Conservation (phyloP, 1,140 invertebrate species). For the Rhagoletis pomonella region DNA sequence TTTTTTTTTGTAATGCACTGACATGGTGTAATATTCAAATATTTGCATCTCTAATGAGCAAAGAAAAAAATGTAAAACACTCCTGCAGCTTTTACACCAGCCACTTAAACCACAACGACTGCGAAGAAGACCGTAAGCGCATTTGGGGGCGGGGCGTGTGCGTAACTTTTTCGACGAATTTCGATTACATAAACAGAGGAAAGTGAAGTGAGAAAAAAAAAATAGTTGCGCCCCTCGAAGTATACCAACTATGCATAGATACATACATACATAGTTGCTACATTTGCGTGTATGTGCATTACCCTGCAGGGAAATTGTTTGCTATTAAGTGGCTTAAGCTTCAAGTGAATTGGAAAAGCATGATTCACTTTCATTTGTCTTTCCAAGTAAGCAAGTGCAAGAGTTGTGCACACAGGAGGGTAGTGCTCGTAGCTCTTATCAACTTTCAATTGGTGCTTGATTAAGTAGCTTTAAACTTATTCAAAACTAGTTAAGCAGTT, state of each 20-base stretch:
- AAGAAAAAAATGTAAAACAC: too few relatives aligned
- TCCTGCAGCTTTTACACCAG: too few relatives aligned
- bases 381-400: background rate
- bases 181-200: conserved; percentile 8
- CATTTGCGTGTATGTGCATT: background rate
- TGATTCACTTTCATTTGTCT: too few relatives aligned
- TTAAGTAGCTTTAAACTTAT: too few relatives aligned
- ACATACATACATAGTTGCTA: background rate
- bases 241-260: background rate
- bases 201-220: background rate
- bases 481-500: too few relatives aligned
- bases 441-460: too few relatives aligned
- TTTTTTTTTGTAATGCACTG: too few relatives aligned
- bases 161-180: background rate
- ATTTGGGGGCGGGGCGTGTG: background rate
- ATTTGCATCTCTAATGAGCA: too few relatives aligned
- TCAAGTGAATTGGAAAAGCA: background rate
- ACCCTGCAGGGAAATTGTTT: background rate
- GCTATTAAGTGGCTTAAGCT: background rate
- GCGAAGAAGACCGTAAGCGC: background rate
- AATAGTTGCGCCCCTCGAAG: background rate
- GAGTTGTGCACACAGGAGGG: background rate
- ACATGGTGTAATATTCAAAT: too few relatives aligned
- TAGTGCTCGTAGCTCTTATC: too few relatives aligned
- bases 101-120: too few relatives aligned